Percentiles rank a stretch among this genome's conserved stretches.
Conservation (phyloP, 1,140 invertebrate species). For the Lepidurus couesii region DNA sequence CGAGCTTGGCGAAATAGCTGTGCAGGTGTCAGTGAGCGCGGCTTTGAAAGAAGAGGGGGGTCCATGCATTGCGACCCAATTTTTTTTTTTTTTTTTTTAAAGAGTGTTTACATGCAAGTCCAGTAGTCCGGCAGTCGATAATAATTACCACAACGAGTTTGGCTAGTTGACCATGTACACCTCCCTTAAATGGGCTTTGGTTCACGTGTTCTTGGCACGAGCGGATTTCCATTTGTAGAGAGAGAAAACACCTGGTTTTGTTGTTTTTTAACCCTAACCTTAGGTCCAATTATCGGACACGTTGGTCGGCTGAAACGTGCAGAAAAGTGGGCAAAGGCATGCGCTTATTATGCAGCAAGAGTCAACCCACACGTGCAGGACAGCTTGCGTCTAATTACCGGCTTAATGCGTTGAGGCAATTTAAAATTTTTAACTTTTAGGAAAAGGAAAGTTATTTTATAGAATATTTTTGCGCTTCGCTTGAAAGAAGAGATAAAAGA, state of each 20-base stretch:
- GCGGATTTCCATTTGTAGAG: neutral
- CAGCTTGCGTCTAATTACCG: neutral
- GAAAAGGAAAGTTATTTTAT: too few species aligned
- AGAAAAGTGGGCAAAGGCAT: neutral
- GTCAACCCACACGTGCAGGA: neutral
- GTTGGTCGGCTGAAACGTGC: neutral
- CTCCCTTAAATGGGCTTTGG: neutral
- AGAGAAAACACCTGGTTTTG: neutral
- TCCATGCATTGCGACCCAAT: neutral
- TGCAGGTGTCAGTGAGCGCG: too few species aligned
- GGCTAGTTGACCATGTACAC: neutral
- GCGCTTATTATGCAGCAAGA: neutral
- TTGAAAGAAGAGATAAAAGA: neutral
- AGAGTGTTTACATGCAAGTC: neutral
- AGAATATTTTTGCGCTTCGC: neutral
- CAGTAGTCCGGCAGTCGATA: slow-evolving; percentile 8
- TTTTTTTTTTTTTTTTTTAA: neutral
- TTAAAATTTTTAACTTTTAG: too few species aligned
- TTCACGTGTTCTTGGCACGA: slow-evolving; percentile 21
- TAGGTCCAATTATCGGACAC: neutral
- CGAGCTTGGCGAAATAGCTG: too few species aligned
- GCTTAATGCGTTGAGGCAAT: neutral
- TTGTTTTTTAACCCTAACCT: neutral
- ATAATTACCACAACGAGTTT: slow-evolving; percentile 12
- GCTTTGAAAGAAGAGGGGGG: too few species aligned